Conservation (phyloP, 92 coral and sea anemone species). For the Meandrina meandrites region DNA sequence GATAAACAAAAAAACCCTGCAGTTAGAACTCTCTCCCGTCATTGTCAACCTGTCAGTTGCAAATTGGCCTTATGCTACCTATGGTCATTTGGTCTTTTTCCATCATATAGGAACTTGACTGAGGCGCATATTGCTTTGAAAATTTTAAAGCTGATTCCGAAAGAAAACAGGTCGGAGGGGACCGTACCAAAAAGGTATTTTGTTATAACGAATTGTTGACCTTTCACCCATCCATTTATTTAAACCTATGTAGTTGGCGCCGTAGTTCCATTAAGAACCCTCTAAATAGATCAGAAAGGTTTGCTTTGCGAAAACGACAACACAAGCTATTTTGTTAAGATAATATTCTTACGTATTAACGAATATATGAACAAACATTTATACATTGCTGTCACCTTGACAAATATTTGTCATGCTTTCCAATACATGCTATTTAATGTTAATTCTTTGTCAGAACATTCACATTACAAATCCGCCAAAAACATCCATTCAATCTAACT, state of each 20-base stretch:
- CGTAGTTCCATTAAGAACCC: neutral
- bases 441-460: neutral
- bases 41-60: neutral
- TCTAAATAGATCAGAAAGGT: too few relatives aligned
- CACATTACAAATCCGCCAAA: neutral
- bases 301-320: neutral
- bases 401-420: neutral
- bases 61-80: neutral
- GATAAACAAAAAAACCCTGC: neutral
- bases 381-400: neutral
- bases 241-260: neutral
- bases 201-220: neutral
- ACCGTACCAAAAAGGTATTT: neutral
- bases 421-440: neutral
- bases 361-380: neutral
- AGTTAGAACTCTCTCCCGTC: neutral
- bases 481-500: neutral
- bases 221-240: neutral
- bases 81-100: neutral
- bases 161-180: neutral
- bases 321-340: neutral
- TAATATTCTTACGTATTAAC: neutral
- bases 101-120: neutral
- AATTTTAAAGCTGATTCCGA: neutral
- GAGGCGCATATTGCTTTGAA: neutral